phyloP scores from a whole-genome alignment of 2,888 invertebrate species.

The Chymomyza caudatula region DNA sequence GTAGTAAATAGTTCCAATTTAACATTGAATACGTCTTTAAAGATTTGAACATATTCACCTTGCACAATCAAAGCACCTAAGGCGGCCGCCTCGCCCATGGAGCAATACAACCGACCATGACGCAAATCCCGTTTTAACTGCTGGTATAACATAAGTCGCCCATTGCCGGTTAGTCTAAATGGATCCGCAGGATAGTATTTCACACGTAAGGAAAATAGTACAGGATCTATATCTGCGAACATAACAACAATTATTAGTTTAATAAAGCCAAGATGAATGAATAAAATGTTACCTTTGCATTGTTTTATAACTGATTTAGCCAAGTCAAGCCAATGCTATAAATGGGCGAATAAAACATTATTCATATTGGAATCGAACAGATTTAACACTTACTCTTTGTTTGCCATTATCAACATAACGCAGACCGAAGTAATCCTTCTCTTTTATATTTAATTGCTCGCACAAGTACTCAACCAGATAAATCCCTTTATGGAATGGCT shows the following conservation, averaged over 20 bases:
- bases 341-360: slow-evolving; percentile 7
- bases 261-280: background rate
- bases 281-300: slow-evolving; percentile 86
- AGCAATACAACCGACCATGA: slow-evolving; percentile 96
- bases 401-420: slow-evolving; percentile 93
- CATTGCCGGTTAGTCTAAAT: slow-evolving; percentile 93
- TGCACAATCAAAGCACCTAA: slow-evolving; percentile 95
- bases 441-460: slow-evolving; percentile 91
- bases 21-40: background rate
- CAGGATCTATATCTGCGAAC: slow-evolving; percentile 89
- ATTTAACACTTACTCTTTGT: slow-evolving; percentile 84
- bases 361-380: background rate
- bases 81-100: slow-evolving; percentile 91
- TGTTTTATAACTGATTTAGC: slow-evolving; percentile 93
- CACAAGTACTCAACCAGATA: slow-evolving; percentile 94
- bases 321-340: slow-evolving; percentile 96
- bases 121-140: slow-evolving; percentile 96
- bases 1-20: slow-evolving; percentile 47
- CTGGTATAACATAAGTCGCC: slow-evolving; percentile 96
- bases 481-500: slow-evolving; percentile 94
- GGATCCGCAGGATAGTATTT: slow-evolving; percentile 99
- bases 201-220: slow-evolving; percentile 96
- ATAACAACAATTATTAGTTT: background rate
- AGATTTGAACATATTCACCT: slow-evolving; percentile 80
- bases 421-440: slow-evolving; percentile 96